A percentile compares a stretch with the other conserved stretches of the same genome.
Conservation (phyloP, 2,797 vertebrate species). For the Pempheris klunzingeri region DNA sequence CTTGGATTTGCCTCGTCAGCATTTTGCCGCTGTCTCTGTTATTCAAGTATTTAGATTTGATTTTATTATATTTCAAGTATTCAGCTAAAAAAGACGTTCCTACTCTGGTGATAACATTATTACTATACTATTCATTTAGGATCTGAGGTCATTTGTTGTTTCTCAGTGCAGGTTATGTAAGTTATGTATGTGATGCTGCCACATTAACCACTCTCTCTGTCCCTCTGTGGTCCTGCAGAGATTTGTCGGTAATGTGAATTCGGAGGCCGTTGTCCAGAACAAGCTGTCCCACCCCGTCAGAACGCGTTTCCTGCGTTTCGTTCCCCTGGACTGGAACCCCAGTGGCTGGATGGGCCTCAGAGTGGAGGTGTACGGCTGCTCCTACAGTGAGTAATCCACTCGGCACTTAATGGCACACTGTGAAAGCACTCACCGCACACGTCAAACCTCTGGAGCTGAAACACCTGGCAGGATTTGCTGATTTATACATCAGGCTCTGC, state of each 20-base stretch:
- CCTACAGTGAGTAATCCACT: slow-evolving; percentile 91
- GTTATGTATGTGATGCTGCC: too few species aligned
- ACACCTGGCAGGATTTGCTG: slow-evolving; percentile 19
- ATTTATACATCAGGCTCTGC: slow-evolving; percentile 21
- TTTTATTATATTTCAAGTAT: slow-evolving; percentile 50
- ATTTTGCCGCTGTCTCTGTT: slow-evolving; percentile 33
- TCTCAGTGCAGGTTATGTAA: slow-evolving; percentile 20
- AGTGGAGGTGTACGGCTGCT: slow-evolving; percentile 93
- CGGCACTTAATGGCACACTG: neutral
- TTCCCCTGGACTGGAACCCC: slow-evolving; percentile 93
- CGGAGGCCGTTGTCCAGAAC: slow-evolving; percentile 92
- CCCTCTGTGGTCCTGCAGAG: slow-evolving; percentile 79
- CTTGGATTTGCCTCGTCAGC: slow-evolving; percentile 59
- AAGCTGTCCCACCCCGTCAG: slow-evolving; percentile 91
- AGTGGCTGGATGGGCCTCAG: slow-evolving; percentile 91
- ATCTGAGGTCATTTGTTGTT: slow-evolving; percentile 26
- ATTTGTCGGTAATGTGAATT: slow-evolving; percentile 92
- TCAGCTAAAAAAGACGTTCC: slow-evolving; percentile 21
- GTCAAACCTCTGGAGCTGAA: slow-evolving; percentile 14
- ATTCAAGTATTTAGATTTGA: slow-evolving; percentile 52
- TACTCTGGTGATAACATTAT: slow-evolving; percentile 35
- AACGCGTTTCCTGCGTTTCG: slow-evolving; percentile 92
- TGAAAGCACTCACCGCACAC: slow-evolving; percentile 23
- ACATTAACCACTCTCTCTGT: neutral
- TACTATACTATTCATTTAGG: neutral